phyloP scores from a whole-genome alignment of 2,797 vertebrate species.

The Micrastur ruficollis region DNA sequence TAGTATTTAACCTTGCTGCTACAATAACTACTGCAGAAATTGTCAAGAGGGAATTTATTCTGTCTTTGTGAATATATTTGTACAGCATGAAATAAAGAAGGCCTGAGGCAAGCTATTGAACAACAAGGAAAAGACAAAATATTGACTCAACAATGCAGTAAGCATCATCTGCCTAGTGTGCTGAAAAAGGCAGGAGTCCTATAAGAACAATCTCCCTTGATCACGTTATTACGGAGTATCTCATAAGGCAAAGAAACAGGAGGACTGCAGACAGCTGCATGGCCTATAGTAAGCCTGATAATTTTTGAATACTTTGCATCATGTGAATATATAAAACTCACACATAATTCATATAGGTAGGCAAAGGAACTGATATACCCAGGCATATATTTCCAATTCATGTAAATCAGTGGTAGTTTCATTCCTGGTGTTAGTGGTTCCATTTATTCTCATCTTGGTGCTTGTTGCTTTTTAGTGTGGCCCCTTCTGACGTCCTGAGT shows the following conservation, averaged over 20 bases:
- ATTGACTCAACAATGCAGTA: constrained; percentile 1
- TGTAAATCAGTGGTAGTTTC: neutral
- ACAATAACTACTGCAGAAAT: neutral
- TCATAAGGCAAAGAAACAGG: neutral
- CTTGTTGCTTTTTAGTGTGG: neutral
- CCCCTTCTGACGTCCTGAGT: neutral
- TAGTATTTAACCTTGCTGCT: constrained; percentile 14
- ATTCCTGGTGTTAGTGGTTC: neutral
- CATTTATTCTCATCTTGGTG: neutral
- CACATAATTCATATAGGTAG: neutral
- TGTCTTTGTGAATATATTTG: neutral
- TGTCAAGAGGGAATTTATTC: constrained; percentile 5
- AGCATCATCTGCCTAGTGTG: neutral
- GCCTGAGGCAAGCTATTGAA: neutral
- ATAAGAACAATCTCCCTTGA: neutral
- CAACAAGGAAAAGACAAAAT: constrained; percentile 21
- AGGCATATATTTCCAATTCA: neutral
- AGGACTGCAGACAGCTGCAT: neutral
- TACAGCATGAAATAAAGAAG: constrained; percentile 19
- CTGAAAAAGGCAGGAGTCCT: neutral
- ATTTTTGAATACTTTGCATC: neutral
- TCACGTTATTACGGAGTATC: neutral
- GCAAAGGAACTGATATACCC: neutral
- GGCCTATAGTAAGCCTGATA: neutral
- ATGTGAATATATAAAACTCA: neutral